These are phyloP conservation scores for Nettapus auritus DNA, from an alignment of 2,113 vertebrate species.

Conservation along the genomic window DNA sequence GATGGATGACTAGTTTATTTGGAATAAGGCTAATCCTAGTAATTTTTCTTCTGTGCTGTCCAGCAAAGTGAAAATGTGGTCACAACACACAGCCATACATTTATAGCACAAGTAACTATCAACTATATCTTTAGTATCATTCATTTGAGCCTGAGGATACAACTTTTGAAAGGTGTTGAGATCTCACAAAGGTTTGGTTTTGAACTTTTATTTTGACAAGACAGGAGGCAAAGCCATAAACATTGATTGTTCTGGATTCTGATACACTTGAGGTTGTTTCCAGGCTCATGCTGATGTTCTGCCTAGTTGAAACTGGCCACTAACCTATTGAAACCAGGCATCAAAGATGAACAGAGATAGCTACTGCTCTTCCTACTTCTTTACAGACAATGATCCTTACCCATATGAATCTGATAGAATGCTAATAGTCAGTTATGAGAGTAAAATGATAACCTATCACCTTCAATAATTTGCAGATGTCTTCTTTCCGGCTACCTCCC, in stretches of 20 bases:
- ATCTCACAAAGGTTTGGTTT: no score
- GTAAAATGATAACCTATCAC: neutral
- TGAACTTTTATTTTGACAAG: neutral
- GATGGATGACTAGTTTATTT: neutral
- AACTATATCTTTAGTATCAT: neutral
- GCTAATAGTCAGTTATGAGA: neutral
- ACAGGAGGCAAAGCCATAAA: neutral
- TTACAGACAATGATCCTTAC: neutral
- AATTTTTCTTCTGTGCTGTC: neutral
- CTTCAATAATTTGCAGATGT: neutral
- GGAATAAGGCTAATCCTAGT: neutral
- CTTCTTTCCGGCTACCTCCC: slow-evolving; percentile 6
- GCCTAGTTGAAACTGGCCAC: neutral
- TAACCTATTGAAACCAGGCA: neutral
- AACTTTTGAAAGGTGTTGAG: neutral
- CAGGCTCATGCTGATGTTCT: neutral
- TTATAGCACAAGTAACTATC: neutral
- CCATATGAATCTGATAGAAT: neutral
- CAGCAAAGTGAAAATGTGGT: neutral
- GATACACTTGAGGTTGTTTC: neutral
- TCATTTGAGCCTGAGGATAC: neutral
- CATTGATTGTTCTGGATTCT: neutral
- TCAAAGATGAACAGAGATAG: neutral
- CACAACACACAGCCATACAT: neutral
- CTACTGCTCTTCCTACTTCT: neutral